A percentile compares a stretch with the other conserved stretches of the same genome.
These are phyloP conservation scores for Philypnodon macrostomus DNA, from an alignment of 2,797 vertebrate genomes.

Conservation along the genomic window DNA sequence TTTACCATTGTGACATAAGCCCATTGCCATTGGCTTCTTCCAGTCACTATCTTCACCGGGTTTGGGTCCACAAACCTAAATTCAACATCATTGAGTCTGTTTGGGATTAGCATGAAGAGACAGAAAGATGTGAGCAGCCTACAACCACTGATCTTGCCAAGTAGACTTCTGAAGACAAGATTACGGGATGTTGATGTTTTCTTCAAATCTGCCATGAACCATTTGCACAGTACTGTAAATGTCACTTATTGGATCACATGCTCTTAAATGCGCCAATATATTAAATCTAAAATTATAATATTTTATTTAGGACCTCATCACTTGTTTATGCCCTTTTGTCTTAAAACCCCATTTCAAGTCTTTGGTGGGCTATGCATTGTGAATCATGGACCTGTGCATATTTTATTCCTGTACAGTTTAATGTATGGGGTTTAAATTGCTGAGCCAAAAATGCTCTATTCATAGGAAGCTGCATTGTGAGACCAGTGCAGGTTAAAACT, in stretches of 20 bases:
- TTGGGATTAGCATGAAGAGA: too few relatives aligned
- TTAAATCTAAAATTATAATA: slow-evolving; percentile 27
- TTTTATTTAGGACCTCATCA: slow-evolving; percentile 48
- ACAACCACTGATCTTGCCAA: too few relatives aligned
- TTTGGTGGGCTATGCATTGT: slow-evolving; percentile 78
- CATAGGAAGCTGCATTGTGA: slow-evolving; percentile 1
- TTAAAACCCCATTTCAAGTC: slow-evolving; percentile 64
- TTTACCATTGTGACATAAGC: too few relatives aligned
- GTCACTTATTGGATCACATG: slow-evolving; percentile 31
- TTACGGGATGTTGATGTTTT: too few relatives aligned
- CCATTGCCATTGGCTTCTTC: too few relatives aligned
- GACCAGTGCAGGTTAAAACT: slow-evolving; percentile 10
- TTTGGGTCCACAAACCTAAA: too few relatives aligned
- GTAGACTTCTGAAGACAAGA: too few relatives aligned
- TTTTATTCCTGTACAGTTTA: slow-evolving; percentile 47
- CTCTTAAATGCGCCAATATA: slow-evolving; percentile 49
- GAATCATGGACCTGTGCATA: slow-evolving; percentile 73
- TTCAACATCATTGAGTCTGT: too few relatives aligned
- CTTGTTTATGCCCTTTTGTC: slow-evolving; percentile 65
- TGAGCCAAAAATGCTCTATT: slow-evolving; percentile 51
- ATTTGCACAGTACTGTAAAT: too few relatives aligned
- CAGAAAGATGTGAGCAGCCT: too few relatives aligned
- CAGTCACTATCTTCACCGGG: too few relatives aligned
- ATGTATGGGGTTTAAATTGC: slow-evolving; percentile 41
- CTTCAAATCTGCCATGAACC: too few relatives aligned